Evolutionary conservation across 2,888 invertebrate species (phyloP).

Genomic region (Lycia hirtaria): DNA sequence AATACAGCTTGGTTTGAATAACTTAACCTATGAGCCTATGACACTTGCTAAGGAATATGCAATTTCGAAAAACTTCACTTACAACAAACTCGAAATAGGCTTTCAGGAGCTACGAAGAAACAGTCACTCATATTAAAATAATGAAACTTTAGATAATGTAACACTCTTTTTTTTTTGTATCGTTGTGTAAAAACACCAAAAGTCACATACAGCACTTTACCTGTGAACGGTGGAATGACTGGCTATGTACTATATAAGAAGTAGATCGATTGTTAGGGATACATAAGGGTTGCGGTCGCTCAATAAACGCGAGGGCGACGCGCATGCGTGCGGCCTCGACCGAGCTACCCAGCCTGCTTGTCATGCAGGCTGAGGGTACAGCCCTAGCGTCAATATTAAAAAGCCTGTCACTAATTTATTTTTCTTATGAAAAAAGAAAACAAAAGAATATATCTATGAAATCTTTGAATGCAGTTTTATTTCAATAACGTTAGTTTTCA

Average conservation of each 20-base stretch:
- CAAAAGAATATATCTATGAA: no score
- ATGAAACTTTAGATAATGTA: no score
- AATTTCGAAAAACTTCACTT: no score
- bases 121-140: no score
- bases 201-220: not conserved
- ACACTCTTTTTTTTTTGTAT: not conserved
- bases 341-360: constrained; percentile 34
- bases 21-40: no score
- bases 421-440: no score
- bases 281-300: constrained; percentile 50
- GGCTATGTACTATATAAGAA: constrained; percentile 28
- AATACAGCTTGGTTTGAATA: no score
- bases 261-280: constrained; percentile 35
- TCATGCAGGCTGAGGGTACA: not conserved
- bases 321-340: constrained; percentile 68
- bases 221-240: not conserved
- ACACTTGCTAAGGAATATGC: no score
- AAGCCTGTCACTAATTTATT: not conserved
- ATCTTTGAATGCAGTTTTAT: no score
- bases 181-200: not conserved
- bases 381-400: not conserved
- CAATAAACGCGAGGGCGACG: constrained; percentile 55
- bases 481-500: no score
- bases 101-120: no score
- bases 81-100: no score